Evolutionary conservation across 2,888 invertebrate genomes (phyloP).

Genomic region (Hartigia nigra): DNA sequence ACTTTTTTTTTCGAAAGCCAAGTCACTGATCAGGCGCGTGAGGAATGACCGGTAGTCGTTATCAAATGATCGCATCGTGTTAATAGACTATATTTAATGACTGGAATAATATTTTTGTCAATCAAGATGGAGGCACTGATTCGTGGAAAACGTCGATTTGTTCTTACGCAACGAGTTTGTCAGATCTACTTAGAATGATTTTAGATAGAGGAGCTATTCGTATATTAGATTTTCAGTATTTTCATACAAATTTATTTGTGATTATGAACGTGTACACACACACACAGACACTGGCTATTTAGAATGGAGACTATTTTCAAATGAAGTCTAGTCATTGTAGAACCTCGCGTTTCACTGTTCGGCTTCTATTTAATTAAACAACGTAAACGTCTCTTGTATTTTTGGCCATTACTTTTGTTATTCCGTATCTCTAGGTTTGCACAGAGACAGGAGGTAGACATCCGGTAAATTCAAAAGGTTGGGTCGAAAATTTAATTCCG

Average conservation of each 20-base stretch:
- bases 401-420: constrained; percentile 34
- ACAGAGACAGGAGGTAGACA: background rate
- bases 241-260: background rate
- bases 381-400: constrained; percentile 31
- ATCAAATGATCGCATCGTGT: background rate
- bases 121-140: background rate
- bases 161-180: background rate
- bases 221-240: background rate
- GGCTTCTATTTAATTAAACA: constrained; percentile 37
- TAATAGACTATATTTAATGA: background rate
- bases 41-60: background rate
- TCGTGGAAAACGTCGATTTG: background rate
- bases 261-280: background rate
- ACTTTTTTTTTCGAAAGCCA: background rate
- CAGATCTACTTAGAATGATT: background rate
- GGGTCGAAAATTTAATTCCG: too few relatives aligned
- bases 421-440: constrained; percentile 23
- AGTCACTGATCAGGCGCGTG: background rate
- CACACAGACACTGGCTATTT: background rate
- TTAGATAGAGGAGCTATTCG: background rate
- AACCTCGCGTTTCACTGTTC: background rate
- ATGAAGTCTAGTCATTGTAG: background rate
- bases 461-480: background rate
- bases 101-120: background rate
- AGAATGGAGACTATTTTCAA: background rate